phyloP scores from a whole-genome alignment of 2,888 invertebrate genomes.

The Malachius bipustulatus region DNA sequence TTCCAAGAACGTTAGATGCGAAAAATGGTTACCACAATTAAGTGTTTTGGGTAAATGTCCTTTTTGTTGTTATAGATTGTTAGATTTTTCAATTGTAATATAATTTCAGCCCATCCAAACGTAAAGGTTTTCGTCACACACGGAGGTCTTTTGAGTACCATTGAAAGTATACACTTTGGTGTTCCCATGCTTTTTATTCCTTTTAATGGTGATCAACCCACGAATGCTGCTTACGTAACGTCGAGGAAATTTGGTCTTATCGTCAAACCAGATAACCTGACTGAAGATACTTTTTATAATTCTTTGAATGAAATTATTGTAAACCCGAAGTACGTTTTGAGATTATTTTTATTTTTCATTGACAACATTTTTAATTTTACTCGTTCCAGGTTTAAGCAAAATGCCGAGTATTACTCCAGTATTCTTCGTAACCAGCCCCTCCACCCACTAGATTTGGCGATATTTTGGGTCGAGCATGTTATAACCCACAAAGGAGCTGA shows the following conservation, averaged over 20 bases:
- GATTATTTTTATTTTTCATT: too few species aligned
- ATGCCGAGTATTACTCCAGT: background rate
- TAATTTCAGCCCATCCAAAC: background rate
- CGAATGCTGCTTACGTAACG: background rate
- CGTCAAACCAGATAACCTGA: background rate
- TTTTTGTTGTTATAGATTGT: too few species aligned
- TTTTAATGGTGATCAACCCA: slow-evolving; percentile 1
- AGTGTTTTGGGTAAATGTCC: slow-evolving; percentile 20
- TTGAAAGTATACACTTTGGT: background rate
- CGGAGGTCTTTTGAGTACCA: slow-evolving; percentile 1
- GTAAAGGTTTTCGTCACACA: slow-evolving; percentile 2
- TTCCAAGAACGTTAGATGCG: slow-evolving; percentile 43
- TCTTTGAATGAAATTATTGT: background rate
- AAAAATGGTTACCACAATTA: slow-evolving; percentile 54
- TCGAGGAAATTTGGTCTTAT: background rate
- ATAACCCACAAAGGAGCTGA: background rate
- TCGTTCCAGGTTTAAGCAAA: background rate
- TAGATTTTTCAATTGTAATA: too few species aligned
- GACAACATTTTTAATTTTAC: too few species aligned
- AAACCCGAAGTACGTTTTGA: background rate
- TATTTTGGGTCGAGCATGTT: background rate
- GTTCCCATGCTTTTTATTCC: background rate
- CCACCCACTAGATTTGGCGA: background rate
- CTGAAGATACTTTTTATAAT: background rate
- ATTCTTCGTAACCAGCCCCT: background rate